A percentile compares a stretch with the other conserved stretches of the same genome.
phyloP scores from a whole-genome alignment of 1,140 invertebrate genomes.

The Physella acuta region DNA sequence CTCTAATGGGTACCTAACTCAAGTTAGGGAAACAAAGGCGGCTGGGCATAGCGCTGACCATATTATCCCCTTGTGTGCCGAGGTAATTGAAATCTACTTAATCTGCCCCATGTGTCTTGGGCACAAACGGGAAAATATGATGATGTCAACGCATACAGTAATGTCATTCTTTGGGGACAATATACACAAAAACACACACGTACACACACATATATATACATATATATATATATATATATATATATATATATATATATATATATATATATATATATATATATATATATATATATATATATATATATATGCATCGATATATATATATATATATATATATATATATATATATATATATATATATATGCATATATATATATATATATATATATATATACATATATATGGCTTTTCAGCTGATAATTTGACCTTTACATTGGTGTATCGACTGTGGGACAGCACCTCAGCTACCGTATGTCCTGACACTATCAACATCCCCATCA shows the following conservation, averaged over 20 bases:
- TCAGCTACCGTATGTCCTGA: too few species aligned
- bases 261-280: conserved; percentile 8
- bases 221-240: not conserved
- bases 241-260: not conserved
- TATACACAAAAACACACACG: not conserved
- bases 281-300: conserved; percentile 8
- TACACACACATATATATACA: not conserved
- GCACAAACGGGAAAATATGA: too few species aligned
- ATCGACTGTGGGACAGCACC: not conserved
- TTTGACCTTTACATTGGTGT: not conserved
- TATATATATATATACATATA: conserved; percentile 13
- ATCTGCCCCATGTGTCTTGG: too few species aligned
- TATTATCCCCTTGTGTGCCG: too few species aligned
- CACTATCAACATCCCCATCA: too few species aligned
- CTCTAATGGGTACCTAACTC: too few species aligned
- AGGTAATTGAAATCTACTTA: too few species aligned
- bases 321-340: conserved; percentile 8
- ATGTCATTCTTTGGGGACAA: too few species aligned
- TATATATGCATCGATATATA: not conserved
- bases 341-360: conserved; percentile 8
- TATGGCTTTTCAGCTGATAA: not conserved
- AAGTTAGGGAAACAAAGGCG: too few species aligned
- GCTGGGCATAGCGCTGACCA: too few species aligned
- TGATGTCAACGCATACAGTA: too few species aligned
- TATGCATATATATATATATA: conserved; percentile 4